Evolutionary conservation across 2,113 vertebrate species (phyloP).

Genomic region (Prochilodus magdalenae): DNA sequence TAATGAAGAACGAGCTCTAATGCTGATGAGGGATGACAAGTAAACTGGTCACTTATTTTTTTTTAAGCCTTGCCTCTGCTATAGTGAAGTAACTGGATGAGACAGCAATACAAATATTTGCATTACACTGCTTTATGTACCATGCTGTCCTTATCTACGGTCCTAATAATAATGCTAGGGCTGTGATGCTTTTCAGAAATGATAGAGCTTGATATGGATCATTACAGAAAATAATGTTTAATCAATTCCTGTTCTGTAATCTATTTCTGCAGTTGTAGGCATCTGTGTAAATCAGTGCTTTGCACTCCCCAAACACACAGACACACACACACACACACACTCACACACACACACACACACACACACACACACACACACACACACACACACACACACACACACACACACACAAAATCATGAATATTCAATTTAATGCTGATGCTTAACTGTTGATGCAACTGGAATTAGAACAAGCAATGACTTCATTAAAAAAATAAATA

Average conservation of each 20-base stretch:
- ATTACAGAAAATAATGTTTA: slow-evolving; percentile 79
- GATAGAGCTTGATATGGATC: slow-evolving; percentile 77
- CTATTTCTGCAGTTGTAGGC: slow-evolving; percentile 75
- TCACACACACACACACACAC: background rate
- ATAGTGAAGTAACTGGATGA: slow-evolving; percentile 66
- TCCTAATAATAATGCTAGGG: slow-evolving; percentile 37
- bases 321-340: slow-evolving; percentile 32
- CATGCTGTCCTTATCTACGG: slow-evolving; percentile 4
- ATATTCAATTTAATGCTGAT: slow-evolving; percentile 78
- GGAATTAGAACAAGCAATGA: slow-evolving; percentile 81
- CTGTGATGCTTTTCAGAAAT: slow-evolving; percentile 66
- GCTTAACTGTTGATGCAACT: slow-evolving; percentile 73
- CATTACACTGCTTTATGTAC: slow-evolving; percentile 54
- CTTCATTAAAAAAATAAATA: slow-evolving; percentile 76
- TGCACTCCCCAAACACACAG: slow-evolving; percentile 32
- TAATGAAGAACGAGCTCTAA: slow-evolving; percentile 93
- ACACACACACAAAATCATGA: slow-evolving; percentile 67
- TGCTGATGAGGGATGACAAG: slow-evolving; percentile 81
- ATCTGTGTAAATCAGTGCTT: slow-evolving; percentile 66
- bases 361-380: slow-evolving; percentile 47
- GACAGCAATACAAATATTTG: slow-evolving; percentile 74
- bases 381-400: background rate
- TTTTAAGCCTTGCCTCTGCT: slow-evolving; percentile 56
- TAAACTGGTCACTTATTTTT: slow-evolving; percentile 80
- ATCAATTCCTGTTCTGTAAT: slow-evolving; percentile 75